Base-by-base conservation (phyloP, 2,113 vertebrate species). In the Dryoscopus gambensis region DNA sequence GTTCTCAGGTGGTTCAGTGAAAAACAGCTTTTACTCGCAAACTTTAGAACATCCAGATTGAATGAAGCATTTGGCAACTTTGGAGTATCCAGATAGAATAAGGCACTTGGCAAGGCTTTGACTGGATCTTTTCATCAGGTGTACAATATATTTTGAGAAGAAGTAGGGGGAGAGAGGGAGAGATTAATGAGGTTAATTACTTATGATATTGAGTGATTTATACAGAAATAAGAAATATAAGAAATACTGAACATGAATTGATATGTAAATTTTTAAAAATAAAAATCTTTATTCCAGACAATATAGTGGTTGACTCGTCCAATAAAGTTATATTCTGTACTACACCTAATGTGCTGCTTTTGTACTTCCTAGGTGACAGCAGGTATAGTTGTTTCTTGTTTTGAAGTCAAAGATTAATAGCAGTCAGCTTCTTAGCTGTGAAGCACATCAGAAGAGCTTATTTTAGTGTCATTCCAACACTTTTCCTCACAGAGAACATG, bases 381-480 rank as follows among this genome's bases (percentile, higher is more conserved):
- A 92, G 59, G 44, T 73, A 19, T 68, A 88, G 62, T 42, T 91
- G 37, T 31, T 90, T 69, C 75, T 77, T 93, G 75, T 85, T 93
- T 85, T 88, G 83, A 95, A 94, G 56, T 81, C 44, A 88, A 77
- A 89, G 76, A 95, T 92, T 89, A 96, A 87, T 84, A 92, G 64
- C 2, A 5, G 47, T 89, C 71, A 93, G 47, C 70, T 77, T 55
- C 47, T 74, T 80, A 88, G 27, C 63, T 89, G 64, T 74, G 37
- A 90, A 90, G 44, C 6, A 95, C 35, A 84, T 95, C 55, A 95
- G 74, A 93, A 83, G 28, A 92, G 22, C 30, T 92, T 74, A 70
- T 88, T 93, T 95, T 92, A 77, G 30, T 47, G 70, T 62, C 75
- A 63, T 42, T 86, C 33, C 39, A 83, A 25, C 67, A 77, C 30